phyloP scores from a whole-genome alignment of 2,113 vertebrate genomes.

The Myodes glareolus region DNA sequence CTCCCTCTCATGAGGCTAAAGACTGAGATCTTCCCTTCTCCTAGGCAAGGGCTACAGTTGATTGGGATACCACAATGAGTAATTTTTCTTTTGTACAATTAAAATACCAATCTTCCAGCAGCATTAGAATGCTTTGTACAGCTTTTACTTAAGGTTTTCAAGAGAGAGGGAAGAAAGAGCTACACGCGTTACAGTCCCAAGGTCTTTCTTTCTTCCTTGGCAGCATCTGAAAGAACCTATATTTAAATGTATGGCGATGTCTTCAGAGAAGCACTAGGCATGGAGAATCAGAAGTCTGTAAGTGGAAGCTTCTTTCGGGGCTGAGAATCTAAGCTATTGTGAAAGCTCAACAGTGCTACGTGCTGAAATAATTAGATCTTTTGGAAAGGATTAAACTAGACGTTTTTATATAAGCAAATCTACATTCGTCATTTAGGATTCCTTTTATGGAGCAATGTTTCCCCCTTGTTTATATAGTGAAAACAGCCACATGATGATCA shows the following conservation, averaged over 20 bases:
- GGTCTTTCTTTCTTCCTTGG: constrained; percentile 64
- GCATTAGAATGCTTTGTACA: constrained; percentile 57
- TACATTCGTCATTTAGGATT: constrained; percentile 65
- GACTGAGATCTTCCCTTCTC: background rate
- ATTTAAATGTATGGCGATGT: constrained; percentile 63
- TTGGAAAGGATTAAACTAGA: constrained; percentile 62
- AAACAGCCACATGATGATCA: constrained; percentile 61
- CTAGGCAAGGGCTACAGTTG: background rate
- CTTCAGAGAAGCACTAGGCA: constrained; percentile 46
- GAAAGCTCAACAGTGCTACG: constrained; percentile 57
- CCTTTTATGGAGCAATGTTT: constrained; percentile 51
- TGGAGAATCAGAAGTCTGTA: constrained; percentile 63
- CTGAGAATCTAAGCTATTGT: constrained; percentile 68
- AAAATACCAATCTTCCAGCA: constrained; percentile 57
- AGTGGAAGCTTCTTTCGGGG: constrained; percentile 50
- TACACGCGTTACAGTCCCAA: constrained; percentile 42
- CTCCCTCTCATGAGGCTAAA: background rate
- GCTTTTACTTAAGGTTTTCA: constrained; percentile 66
- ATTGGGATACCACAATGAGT: constrained; percentile 55
- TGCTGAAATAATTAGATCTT: constrained; percentile 70
- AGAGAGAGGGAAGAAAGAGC: background rate
- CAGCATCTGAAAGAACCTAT: constrained; percentile 53
- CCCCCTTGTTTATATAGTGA: constrained; percentile 55
- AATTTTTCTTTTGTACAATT: constrained; percentile 63
- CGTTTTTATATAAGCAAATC: constrained; percentile 69